Percentiles rank a stretch among this genome's conserved stretches.
These are phyloP conservation scores for Abrostola triplasia DNA, from an alignment of 2,888 invertebrate species.

Conservation along the genomic window DNA sequence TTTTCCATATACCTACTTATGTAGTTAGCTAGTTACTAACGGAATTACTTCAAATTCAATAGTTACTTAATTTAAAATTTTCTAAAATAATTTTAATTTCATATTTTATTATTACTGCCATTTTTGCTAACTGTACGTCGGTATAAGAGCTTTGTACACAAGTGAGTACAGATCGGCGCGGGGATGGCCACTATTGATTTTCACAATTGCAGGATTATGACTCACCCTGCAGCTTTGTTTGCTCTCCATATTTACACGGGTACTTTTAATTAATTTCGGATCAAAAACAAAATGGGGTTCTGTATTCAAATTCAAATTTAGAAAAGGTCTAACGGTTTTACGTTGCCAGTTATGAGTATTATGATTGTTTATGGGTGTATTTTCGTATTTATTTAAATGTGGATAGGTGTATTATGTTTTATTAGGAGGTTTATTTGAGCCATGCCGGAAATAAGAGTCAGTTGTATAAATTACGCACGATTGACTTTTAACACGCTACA, in stretches of 20 bases:
- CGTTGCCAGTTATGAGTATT: not conserved
- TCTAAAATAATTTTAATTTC: no score
- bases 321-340: slow-evolving; percentile 1
- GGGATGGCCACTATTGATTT: slow-evolving; percentile 80
- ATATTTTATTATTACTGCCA: slow-evolving; percentile 9
- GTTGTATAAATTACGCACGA: slow-evolving; percentile 4
- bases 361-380: not conserved
- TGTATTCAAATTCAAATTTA: not conserved
- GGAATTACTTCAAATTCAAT: no score
- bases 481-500: slow-evolving; percentile 2
- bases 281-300: slow-evolving; percentile 10
- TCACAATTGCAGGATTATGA: slow-evolving; percentile 78
- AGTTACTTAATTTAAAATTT: no score
- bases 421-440: not conserved
- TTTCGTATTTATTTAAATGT: not conserved
- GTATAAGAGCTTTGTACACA: slow-evolving; percentile 67
- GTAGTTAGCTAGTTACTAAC: no score
- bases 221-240: slow-evolving; percentile 67
- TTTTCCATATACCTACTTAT: no score
- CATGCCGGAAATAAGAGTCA: not conserved
- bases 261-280: slow-evolving; percentile 44
- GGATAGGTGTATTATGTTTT: not conserved
- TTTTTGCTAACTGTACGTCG: slow-evolving; percentile 68
- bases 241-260: slow-evolving; percentile 41
- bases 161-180: slow-evolving; percentile 67